Conservation (phyloP, 2,797 vertebrate genomes). For the Enteromius anoplus region DNA sequence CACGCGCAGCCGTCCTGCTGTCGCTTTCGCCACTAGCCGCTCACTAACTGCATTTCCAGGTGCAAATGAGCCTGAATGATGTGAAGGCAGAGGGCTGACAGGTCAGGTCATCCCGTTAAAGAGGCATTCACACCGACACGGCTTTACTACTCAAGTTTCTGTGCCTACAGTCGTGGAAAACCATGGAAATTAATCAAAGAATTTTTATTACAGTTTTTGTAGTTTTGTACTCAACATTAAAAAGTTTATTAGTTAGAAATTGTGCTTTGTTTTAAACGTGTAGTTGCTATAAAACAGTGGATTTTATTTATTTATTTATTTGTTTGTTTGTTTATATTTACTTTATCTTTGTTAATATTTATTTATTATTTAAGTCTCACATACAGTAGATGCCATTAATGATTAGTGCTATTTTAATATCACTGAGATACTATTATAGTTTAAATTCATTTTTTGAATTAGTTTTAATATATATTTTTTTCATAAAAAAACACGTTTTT, state of each 20-base stretch:
- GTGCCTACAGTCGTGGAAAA: not conserved
- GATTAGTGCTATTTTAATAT: not conserved
- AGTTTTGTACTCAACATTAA: not conserved
- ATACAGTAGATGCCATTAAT: not conserved
- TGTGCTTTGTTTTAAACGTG: not conserved
- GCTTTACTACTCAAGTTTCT: not conserved
- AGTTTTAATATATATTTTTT: not conserved
- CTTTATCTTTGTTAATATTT: not conserved
- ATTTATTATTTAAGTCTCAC: not conserved
- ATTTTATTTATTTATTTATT: no score
- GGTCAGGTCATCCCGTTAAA: not conserved
- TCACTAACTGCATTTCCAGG: slow-evolving; percentile 13
- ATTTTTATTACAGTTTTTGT: not conserved
- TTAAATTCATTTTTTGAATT: not conserved
- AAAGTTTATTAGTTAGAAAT: not conserved
- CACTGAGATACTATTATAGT: not conserved
- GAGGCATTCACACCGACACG: not conserved
- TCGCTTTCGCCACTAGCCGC: not conserved
- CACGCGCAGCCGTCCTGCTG: not conserved
- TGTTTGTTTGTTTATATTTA: not conserved
- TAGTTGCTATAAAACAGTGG: not conserved
- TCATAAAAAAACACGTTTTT: no score
- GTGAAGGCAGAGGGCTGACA: not conserved
- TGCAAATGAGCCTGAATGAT: not conserved
- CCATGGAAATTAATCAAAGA: not conserved